Conservation (phyloP, 2,113 vertebrate species). For the Pterocles orientalis region DNA sequence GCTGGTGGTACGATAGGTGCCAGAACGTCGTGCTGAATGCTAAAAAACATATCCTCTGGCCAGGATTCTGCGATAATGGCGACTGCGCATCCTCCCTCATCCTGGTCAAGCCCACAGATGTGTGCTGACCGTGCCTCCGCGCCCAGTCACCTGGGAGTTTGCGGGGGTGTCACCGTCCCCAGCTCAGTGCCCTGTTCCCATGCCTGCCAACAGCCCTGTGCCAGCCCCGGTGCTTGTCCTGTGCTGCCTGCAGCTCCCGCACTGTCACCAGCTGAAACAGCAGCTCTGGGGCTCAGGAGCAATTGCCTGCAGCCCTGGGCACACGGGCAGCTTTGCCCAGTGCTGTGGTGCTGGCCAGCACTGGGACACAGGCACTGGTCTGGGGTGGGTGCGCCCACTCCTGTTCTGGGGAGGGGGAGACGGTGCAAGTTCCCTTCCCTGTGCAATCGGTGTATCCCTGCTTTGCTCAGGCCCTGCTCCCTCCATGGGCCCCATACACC, state of each 20-base stretch:
- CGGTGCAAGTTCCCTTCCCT: background rate
- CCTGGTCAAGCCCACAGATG: slow-evolving; percentile 65
- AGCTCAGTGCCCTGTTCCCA: background rate
- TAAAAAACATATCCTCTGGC: slow-evolving; percentile 47
- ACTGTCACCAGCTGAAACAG: background rate
- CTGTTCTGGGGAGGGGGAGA: background rate
- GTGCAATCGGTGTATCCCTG: background rate
- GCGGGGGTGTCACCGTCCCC: background rate
- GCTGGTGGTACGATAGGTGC: slow-evolving; percentile 72
- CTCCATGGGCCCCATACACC: background rate
- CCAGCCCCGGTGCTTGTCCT: background rate
- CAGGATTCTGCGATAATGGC: background rate
- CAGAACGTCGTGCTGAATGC: slow-evolving; percentile 54
- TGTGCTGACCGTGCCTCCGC: background rate
- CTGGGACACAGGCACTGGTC: background rate
- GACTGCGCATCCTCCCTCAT: slow-evolving; percentile 60
- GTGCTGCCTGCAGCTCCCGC: background rate
- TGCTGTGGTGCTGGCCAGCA: background rate
- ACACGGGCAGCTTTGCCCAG: background rate
- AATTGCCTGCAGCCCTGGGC: background rate
- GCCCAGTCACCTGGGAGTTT: background rate
- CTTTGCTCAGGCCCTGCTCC: background rate
- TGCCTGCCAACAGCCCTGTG: background rate
- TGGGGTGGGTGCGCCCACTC: background rate
- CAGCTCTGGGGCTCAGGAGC: background rate